Evolutionary conservation across 1,140 invertebrate species (phyloP).

Genomic region (Coenobita brevimanus): DNA sequence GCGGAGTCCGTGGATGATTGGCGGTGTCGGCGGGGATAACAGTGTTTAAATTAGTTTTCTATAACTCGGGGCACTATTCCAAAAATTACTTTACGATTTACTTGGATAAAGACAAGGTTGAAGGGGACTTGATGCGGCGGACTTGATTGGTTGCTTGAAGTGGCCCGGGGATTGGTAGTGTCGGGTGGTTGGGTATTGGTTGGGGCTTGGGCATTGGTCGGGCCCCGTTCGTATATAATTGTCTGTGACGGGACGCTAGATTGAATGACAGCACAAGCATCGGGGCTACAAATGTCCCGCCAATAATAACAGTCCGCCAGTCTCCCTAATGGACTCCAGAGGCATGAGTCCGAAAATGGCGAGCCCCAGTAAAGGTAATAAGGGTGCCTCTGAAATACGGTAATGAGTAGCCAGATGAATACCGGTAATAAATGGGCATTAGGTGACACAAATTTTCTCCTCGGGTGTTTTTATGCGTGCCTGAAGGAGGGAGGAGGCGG

Average conservation of each 20-base stretch:
- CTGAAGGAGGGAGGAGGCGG: background rate
- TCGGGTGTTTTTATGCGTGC: slow-evolving; percentile 6
- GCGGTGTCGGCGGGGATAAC: slow-evolving; percentile 45
- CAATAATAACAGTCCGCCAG: slow-evolving; percentile 19
- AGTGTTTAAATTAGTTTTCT: slow-evolving; percentile 61
- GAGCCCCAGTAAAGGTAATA: slow-evolving; percentile 31
- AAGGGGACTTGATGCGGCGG: slow-evolving; percentile 27
- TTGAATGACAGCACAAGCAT: slow-evolving; percentile 22
- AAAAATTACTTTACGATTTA: slow-evolving; percentile 57
- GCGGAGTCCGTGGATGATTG: slow-evolving; percentile 43
- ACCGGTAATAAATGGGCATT: slow-evolving; percentile 45
- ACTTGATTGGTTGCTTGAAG: slow-evolving; percentile 38
- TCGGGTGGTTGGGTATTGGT: slow-evolving; percentile 19
- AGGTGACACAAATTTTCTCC: slow-evolving; percentile 36
- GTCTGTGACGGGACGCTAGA: slow-evolving; percentile 29
- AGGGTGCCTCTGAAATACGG: slow-evolving; percentile 49
- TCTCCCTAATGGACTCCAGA: background rate
- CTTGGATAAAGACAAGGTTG: slow-evolving; percentile 53
- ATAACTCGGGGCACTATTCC: slow-evolving; percentile 47
- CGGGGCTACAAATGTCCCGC: slow-evolving; percentile 11
- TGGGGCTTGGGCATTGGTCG: background rate
- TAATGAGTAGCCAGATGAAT: slow-evolving; percentile 41
- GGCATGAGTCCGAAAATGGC: background rate
- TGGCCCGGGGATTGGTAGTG: background rate
- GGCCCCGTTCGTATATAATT: slow-evolving; percentile 1